These are phyloP conservation scores for Oscarella lobularis DNA, from an alignment of 37 sponge, comb jelly and placozoan species.

Conservation along the genomic window DNA sequence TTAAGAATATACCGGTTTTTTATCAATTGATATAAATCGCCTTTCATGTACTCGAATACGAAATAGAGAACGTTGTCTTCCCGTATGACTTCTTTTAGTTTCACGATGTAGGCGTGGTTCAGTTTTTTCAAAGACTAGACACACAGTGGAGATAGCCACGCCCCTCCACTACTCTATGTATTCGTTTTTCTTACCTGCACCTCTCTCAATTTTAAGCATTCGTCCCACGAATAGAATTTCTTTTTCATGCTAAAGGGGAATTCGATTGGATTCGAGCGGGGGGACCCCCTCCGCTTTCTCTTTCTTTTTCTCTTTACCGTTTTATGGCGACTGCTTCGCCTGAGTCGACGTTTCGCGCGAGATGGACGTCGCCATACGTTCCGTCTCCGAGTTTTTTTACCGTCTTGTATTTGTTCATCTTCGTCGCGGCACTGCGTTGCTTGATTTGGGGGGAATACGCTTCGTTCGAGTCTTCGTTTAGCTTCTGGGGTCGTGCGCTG, in stretches of 20 bases:
- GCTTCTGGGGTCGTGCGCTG: too few species aligned
- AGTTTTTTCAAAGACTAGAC: slow-evolving; percentile 74
- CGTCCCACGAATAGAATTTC: slow-evolving; percentile 82
- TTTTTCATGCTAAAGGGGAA: slow-evolving; percentile 92
- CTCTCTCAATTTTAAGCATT: slow-evolving; percentile 83
- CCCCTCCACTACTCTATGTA: not conserved
- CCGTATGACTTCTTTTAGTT: slow-evolving; percentile 73
- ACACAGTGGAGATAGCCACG: not conserved
- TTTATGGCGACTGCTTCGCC: slow-evolving; percentile 90
- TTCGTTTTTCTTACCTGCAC: slow-evolving; percentile 52
- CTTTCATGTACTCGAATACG: slow-evolving; percentile 96
- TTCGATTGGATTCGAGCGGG: too few species aligned
- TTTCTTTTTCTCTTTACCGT: slow-evolving; percentile 49
- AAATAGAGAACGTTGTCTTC: slow-evolving; percentile 86
- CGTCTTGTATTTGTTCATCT: slow-evolving; percentile 57
- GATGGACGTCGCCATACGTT: slow-evolving; percentile 72
- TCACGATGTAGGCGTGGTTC: slow-evolving; percentile 85
- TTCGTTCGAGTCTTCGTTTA: too few species aligned
- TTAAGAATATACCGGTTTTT: slow-evolving; percentile 50
- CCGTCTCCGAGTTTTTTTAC: slow-evolving; percentile 80
- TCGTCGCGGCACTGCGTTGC: too few species aligned
- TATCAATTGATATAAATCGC: slow-evolving; percentile 87
- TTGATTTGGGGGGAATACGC: too few species aligned
- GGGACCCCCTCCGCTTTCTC: too few species aligned
- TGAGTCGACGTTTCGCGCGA: slow-evolving; percentile 57